Base-by-base conservation (phyloP, 2,888 invertebrate species). In the Lordiphosa fenestrarum region DNA sequence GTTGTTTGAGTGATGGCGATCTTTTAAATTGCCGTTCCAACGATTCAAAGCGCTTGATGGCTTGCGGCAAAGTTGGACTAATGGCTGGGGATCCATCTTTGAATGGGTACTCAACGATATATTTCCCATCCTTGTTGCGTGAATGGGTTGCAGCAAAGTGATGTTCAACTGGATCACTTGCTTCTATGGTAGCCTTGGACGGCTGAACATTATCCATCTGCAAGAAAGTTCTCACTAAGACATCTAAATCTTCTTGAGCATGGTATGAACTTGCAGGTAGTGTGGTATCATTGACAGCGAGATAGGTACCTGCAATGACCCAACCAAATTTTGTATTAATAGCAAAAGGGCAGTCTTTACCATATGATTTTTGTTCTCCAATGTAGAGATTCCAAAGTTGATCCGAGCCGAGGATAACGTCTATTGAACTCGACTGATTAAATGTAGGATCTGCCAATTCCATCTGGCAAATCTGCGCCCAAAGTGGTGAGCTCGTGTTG, bases 251-350 rank as follows among this genome's bases (percentile, higher is more conserved):
- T n/a, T n/a, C n/a, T 13, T 37, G 10, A 37, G 13, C 37, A 37
- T 37, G 37, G 5, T 4, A 13, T n/a, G 13, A 37, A n/a, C n/a
- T 6, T 37, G 6, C 37, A 6, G 37, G n/a, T 5, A 2, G 2
- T 37, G 13, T 12, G 37, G 13, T 6, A 5, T 37, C 12, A 13
- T 25, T 25, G 23, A 6, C 23, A 25, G 23, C 23, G 23, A 25
- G 6, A 25, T 6, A 25, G 23, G 23, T 25, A 25, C 23, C 23
- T 25, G 23, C 23, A 25, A 25, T 25, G 23, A 25, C 6, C 12
- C 37, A 37, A 13, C n/a, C 37, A 6, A 37, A 37, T 37, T 37
- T 37, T 37, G 37, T 37, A 37, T 37, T n/a, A 12, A 37, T 1
- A n/a, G 37, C 37, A 13, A 37, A 13, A 37, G n/a, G 37, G 13